phyloP scores from a whole-genome alignment of 2,797 vertebrate genomes.

The Chelidonichthys spinosus region DNA sequence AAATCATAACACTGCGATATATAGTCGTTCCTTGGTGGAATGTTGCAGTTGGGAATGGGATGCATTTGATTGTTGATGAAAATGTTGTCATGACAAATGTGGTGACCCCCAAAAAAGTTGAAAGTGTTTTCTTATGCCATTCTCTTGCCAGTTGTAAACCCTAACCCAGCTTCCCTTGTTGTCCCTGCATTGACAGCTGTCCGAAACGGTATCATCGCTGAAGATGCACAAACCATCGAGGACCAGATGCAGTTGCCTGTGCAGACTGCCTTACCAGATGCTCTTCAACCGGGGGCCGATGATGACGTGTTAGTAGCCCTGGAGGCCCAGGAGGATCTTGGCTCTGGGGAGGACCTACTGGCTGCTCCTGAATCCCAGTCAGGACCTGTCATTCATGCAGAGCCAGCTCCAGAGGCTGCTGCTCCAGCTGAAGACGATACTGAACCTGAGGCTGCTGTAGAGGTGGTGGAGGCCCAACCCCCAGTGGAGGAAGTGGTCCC shows the following conservation, averaged over 20 bases:
- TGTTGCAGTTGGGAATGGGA: neutral
- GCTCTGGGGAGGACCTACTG: conserved; percentile 71
- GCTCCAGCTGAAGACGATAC: conserved; percentile 6
- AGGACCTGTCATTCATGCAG: conserved; percentile 36
- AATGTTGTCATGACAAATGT: conserved; percentile 16
- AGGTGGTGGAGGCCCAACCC: conserved; percentile 19
- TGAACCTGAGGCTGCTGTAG: conserved; percentile 34
- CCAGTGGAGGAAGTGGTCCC: conserved; percentile 31
- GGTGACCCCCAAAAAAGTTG: conserved; percentile 1
- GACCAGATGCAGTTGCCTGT: conserved; percentile 83
- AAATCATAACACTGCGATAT: neutral
- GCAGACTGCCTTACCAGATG: conserved; percentile 73
- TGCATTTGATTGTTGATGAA: neutral
- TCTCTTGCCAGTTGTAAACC: neutral
- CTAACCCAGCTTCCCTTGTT: conserved; percentile 21
- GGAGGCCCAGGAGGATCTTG: conserved; percentile 75
- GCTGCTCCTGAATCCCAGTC: conserved; percentile 37
- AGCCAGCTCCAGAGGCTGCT: conserved; percentile 29
- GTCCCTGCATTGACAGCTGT: conserved; percentile 56
- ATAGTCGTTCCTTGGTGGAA: neutral
- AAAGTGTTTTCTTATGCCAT: neutral
- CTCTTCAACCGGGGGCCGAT: conserved; percentile 56
- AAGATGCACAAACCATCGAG: conserved; percentile 77
- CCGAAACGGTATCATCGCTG: conserved; percentile 71
- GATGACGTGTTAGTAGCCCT: conserved; percentile 65